phyloP scores from a whole-genome alignment of 2,113 vertebrate genomes.

The Scomber colias region DNA sequence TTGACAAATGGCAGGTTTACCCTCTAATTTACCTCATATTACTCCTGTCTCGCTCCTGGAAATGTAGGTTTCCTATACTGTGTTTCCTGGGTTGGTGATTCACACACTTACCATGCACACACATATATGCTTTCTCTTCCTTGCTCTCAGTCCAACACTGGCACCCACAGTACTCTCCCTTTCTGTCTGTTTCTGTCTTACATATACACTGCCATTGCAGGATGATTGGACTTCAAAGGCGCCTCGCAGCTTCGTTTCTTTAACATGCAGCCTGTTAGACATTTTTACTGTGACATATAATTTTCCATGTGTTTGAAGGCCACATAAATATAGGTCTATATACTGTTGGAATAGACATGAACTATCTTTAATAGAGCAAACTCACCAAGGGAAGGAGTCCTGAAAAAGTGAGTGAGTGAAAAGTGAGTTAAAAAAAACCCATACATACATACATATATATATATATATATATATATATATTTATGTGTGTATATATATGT shows the following conservation, averaged over 20 bases:
- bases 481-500: too few relatives aligned
- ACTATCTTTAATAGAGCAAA: slow-evolving; percentile 67
- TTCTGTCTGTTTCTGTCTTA: slow-evolving; percentile 13
- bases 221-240: slow-evolving; percentile 60
- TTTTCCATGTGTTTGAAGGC: slow-evolving; percentile 71
- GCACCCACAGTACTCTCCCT: neutral
- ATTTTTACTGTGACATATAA: slow-evolving; percentile 73
- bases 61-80: slow-evolving; percentile 31
- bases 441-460: too few relatives aligned
- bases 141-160: neutral
- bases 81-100: slow-evolving; percentile 18
- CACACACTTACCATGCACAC: neutral
- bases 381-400: slow-evolving; percentile 20
- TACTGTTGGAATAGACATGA: slow-evolving; percentile 58
- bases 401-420: slow-evolving; percentile 23
- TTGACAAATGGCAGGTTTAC: slow-evolving; percentile 46
- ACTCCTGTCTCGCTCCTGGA: slow-evolving; percentile 29
- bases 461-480: too few relatives aligned
- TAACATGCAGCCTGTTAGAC: slow-evolving; percentile 56
- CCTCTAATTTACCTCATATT: slow-evolving; percentile 26
- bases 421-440: neutral
- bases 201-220: slow-evolving; percentile 25
- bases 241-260: slow-evolving; percentile 53
- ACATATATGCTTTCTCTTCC: neutral
- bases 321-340: slow-evolving; percentile 75